Conservation (phyloP, 2,113 vertebrate genomes). For the Cyanoramphus novaezelandiae region DNA sequence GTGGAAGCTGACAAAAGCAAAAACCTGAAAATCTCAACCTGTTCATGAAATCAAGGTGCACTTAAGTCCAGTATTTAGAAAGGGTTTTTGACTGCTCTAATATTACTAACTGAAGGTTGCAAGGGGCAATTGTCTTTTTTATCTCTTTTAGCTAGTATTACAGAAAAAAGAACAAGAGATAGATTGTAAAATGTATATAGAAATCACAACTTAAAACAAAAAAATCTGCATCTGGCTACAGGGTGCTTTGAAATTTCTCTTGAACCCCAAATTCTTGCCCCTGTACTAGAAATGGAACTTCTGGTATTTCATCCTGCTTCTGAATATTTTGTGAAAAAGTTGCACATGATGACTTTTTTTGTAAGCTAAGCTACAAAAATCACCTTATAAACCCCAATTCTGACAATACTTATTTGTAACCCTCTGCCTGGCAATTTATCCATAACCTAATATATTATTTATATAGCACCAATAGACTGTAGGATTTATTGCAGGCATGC, state of each 20-base stretch:
- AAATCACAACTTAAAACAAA: background rate
- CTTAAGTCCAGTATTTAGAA: background rate
- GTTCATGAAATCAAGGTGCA: background rate
- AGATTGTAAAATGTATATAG: background rate
- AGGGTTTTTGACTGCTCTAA: background rate
- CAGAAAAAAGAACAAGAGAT: background rate
- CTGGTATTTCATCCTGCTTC: background rate
- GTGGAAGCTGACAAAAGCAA: background rate
- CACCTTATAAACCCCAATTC: background rate
- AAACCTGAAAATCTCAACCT: background rate
- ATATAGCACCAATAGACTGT: background rate
- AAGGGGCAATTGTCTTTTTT: background rate
- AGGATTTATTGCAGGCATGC: constrained; percentile 27
- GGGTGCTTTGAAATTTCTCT: background rate
- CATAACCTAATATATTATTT: background rate
- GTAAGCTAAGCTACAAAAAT: background rate
- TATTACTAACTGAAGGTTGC: background rate
- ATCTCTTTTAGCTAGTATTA: background rate
- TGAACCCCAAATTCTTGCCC: background rate
- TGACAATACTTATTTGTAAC: constrained; percentile 22
- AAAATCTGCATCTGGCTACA: background rate
- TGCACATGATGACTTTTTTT: background rate
- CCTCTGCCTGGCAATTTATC: background rate
- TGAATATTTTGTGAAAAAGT: background rate
- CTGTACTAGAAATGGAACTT: background rate